These are phyloP conservation scores for Hydrotaea diabolus DNA, from an alignment of 2,888 invertebrate genomes.

Conservation along the genomic window DNA sequence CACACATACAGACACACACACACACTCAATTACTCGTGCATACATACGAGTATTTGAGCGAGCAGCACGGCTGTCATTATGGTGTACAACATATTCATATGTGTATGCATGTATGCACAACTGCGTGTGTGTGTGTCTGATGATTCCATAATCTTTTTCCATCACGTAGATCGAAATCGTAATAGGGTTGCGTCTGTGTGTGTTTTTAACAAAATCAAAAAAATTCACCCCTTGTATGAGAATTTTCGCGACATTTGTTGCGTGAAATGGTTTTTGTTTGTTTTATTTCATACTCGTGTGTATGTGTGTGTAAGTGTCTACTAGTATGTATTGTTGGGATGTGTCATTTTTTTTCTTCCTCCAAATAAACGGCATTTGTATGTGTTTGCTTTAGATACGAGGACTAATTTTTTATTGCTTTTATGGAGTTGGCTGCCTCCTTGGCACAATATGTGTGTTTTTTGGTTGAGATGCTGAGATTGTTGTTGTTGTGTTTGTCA, in stretches of 20 bases:
- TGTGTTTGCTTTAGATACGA: constrained; percentile 34
- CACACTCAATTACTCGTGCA: too few relatives aligned
- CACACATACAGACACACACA: too few relatives aligned
- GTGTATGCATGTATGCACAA: not conserved
- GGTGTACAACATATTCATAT: not conserved
- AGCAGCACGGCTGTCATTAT: not conserved
- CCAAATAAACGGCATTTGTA: constrained; percentile 9
- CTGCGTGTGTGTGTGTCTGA: constrained; percentile 8
- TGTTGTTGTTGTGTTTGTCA: constrained; percentile 39
- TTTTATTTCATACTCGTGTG: constrained; percentile 35
- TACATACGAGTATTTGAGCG: not conserved
- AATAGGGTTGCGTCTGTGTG: constrained; percentile 23
- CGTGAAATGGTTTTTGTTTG: constrained; percentile 63
- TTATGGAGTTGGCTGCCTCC: constrained; percentile 29
- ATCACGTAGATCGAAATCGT: constrained; percentile 26
- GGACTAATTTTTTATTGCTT: constrained; percentile 51
- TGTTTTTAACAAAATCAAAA: not conserved
- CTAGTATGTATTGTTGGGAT: not conserved
- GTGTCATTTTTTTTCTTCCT: not conserved
- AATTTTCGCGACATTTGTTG: constrained; percentile 69
- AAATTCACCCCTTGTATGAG: constrained; percentile 17
- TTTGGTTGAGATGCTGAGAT: not conserved
- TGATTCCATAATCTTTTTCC: constrained; percentile 29
- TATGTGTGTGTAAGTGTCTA: not conserved
- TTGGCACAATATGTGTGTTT: not conserved